Conservation (phyloP, 2,888 invertebrate genomes). For the Zonitis immaculata region DNA sequence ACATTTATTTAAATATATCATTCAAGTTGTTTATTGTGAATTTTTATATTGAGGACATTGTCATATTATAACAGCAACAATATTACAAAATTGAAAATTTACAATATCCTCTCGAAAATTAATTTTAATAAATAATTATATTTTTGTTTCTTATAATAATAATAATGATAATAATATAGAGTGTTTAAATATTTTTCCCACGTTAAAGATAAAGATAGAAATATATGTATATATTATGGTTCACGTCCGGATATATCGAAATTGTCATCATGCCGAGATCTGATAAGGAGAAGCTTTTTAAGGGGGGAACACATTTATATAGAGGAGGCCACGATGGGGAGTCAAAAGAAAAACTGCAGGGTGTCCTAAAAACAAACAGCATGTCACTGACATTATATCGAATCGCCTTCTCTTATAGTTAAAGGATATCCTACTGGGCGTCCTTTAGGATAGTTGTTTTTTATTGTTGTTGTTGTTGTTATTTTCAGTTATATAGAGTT, state of each 20-base stretch:
- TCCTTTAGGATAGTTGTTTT: conserved; percentile 21
- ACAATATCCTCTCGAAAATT: too few relatives aligned
- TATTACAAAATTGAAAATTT: too few relatives aligned
- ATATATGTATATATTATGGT: neutral
- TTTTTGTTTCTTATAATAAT: neutral
- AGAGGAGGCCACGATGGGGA: conserved; percentile 36
- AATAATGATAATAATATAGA: neutral
- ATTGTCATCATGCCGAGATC: conserved; percentile 51
- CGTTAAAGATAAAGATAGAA: conserved; percentile 6
- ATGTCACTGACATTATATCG: conserved; percentile 41
- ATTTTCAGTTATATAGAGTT: neutral
- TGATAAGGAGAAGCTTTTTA: conserved; percentile 48
- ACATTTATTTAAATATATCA: conserved; percentile 41
- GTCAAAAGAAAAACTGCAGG: conserved; percentile 37
- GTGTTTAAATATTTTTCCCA: neutral
- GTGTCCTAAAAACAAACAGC: conserved; percentile 48
- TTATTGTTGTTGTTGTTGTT: too few relatives aligned
- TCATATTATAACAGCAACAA: conserved; percentile 40
- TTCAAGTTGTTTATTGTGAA: conserved; percentile 43
- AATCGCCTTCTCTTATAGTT: too few relatives aligned
- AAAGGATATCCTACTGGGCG: conserved; percentile 47
- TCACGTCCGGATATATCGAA: conserved; percentile 39
- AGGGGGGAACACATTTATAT: too few relatives aligned
- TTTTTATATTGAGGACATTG: conserved; percentile 37
- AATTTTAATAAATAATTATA: neutral